A percentile compares a stretch with the other conserved stretches of the same genome.
Evolutionary conservation across 2,888 invertebrate species (phyloP).

Genomic region (Athrips mouffetella): DNA sequence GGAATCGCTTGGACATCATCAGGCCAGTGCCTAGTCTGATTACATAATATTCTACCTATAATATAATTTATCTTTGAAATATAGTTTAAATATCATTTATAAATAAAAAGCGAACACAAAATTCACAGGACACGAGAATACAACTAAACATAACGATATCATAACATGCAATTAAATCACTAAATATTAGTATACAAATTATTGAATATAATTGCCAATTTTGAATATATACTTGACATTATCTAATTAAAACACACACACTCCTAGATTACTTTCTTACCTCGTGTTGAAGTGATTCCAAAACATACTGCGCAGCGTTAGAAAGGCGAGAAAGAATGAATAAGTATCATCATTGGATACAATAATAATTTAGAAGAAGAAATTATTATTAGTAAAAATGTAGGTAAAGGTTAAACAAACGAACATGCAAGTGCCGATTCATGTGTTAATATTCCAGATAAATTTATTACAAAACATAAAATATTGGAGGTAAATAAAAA

Average conservation of each 20-base stretch:
- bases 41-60: constrained; percentile 20
- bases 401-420: constrained; percentile 37
- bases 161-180: constrained; percentile 45
- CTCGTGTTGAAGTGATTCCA: constrained; percentile 99
- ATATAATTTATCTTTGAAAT: constrained; percentile 3
- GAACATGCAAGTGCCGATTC: constrained; percentile 60
- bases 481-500: constrained; percentile 40
- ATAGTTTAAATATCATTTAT: constrained; percentile 25
- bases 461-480: constrained; percentile 35
- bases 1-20: too few relatives aligned
- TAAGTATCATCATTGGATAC: constrained; percentile 60
- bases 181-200: constrained; percentile 26
- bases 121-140: constrained; percentile 80
- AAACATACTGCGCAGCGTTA: constrained; percentile 96
- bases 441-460: constrained; percentile 24
- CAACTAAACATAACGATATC: constrained; percentile 44
- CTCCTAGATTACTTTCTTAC: constrained; percentile 83
- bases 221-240: constrained; percentile 30
- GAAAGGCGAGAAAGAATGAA: constrained; percentile 81
- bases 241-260: constrained; percentile 38
- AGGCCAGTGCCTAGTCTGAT: too few relatives aligned
- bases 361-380: constrained; percentile 59
- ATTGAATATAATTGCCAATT: constrained; percentile 31
- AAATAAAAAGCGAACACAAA: constrained; percentile 79
- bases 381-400: constrained; percentile 35